Percentiles rank a stretch among this genome's conserved stretches.
These are phyloP conservation scores for Procambarus virginalis DNA, from an alignment of 1,140 invertebrate genomes.

Conservation along the genomic window DNA sequence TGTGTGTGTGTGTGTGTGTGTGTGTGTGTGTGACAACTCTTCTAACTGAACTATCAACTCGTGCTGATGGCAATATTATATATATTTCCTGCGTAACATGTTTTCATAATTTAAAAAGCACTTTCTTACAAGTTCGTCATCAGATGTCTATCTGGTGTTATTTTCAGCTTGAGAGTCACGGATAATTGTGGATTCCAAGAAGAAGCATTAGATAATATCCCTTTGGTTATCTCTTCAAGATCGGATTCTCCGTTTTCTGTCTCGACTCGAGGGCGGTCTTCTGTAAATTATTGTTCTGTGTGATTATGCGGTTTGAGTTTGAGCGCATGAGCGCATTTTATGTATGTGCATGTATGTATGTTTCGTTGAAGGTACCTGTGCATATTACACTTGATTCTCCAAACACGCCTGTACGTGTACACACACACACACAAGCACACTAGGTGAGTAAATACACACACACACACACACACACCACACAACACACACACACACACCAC, in stretches of 20 bases:
- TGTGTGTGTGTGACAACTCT: no score
- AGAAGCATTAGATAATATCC: neutral
- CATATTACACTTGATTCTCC: neutral
- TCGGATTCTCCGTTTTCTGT: constrained; percentile 7
- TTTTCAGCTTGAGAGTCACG: neutral
- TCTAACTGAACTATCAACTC: no score
- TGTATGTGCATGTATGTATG: neutral
- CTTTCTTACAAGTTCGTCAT: neutral
- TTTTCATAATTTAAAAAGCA: no score
- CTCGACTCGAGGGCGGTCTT: neutral
- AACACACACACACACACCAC: neutral
- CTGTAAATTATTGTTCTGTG: neutral
- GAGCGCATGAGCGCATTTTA: neutral
- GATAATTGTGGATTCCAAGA: neutral
- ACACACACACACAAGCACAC: neutral
- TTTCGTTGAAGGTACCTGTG: neutral
- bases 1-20: no score
- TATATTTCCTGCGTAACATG: no score
- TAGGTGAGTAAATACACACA: neutral
- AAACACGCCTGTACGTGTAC: neutral
- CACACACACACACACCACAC: no score
- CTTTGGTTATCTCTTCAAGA: neutral
- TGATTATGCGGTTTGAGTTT: neutral
- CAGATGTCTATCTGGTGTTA: neutral
- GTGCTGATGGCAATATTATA: no score